Conservation (phyloP, 2,797 vertebrate species). For the Chloroceryle inda region DNA sequence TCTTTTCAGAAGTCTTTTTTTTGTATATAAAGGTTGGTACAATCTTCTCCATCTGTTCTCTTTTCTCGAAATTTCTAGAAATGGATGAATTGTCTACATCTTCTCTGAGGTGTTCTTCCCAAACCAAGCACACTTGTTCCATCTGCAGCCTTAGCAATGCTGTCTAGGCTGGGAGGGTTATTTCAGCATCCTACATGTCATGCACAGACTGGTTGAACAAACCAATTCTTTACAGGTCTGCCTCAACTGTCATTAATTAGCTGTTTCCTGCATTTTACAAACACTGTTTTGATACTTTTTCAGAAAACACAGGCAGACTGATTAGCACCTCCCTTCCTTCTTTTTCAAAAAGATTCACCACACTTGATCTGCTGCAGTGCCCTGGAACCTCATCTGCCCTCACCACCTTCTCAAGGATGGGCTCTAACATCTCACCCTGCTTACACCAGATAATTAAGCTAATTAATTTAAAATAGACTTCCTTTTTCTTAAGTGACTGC, state of each 20-base stretch:
- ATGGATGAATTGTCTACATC: background rate
- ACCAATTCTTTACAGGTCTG: background rate
- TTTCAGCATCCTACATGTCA: background rate
- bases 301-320: background rate
- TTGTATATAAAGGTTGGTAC: background rate
- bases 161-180: background rate
- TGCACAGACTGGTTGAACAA: background rate
- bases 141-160: background rate
- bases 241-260: background rate
- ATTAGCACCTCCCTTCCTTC: background rate
- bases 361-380: background rate
- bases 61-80: background rate
- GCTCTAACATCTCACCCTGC: background rate
- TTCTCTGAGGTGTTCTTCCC: background rate
- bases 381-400: background rate
- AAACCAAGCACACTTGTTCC: background rate
- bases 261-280: background rate
- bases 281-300: background rate
- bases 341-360: background rate
- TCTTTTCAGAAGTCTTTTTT: background rate
- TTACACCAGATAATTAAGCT: background rate
- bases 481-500: background rate
- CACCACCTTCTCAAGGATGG: background rate
- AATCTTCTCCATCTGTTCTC: background rate
- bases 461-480: conserved; percentile 7